These are phyloP conservation scores for Cyprinodon brontotheroides DNA, from an alignment of 2,113 vertebrate genomes.

Conservation along the genomic window DNA sequence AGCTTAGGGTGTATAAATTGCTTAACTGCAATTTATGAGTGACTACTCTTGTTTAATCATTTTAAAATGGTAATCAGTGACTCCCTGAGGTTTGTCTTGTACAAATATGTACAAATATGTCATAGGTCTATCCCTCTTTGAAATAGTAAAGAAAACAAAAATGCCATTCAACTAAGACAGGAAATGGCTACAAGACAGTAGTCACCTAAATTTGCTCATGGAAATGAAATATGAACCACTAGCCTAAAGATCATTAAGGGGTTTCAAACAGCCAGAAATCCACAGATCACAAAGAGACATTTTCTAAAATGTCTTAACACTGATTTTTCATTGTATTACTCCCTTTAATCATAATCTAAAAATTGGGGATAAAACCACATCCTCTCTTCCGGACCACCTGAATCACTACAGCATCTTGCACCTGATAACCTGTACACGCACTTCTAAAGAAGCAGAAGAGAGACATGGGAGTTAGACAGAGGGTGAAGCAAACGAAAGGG, in stretches of 20 bases:
- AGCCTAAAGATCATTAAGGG: not conserved
- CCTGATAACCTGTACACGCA: constrained; percentile 63
- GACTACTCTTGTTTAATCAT: not conserved
- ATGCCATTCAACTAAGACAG: not conserved
- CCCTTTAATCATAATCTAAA: constrained; percentile 5
- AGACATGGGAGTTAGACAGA: constrained; percentile 20
- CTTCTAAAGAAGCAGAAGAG: constrained; percentile 46
- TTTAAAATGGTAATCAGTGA: not conserved
- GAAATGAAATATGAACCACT: not conserved
- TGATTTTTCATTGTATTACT: constrained; percentile 5
- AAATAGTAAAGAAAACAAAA: not conserved
- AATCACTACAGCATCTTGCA: constrained; percentile 56
- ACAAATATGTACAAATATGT: not conserved
- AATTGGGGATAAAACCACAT: constrained; percentile 3
- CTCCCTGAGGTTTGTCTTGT: not conserved
- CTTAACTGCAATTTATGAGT: too few relatives aligned
- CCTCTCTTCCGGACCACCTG: constrained; percentile 69
- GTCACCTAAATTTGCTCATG: not conserved
- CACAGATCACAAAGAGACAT: not conserved
- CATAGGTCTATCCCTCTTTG: not conserved
- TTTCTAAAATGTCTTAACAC: not conserved
- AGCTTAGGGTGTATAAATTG: too few relatives aligned
- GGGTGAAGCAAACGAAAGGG: constrained; percentile 58
- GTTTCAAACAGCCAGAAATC: not conserved
- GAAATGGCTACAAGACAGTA: not conserved